phyloP scores from a whole-genome alignment of 2,797 vertebrate genomes.

The Semotilus atromaculatus region DNA sequence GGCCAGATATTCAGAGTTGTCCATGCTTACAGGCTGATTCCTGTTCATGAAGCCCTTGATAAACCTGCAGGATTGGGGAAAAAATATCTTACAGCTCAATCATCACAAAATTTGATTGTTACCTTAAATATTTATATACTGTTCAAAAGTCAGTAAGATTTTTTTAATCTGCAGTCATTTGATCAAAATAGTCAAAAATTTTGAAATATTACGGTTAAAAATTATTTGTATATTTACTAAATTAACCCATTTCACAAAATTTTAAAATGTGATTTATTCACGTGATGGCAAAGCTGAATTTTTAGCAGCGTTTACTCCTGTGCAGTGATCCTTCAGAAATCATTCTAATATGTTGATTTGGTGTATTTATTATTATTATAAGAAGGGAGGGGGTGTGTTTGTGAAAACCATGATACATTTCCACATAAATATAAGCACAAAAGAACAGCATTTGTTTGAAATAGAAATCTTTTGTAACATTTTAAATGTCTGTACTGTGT shows the following conservation, averaged over 20 bases:
- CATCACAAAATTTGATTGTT: neutral
- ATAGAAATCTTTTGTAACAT: neutral
- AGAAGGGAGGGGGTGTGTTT: too few species aligned
- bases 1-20: conserved; percentile 84
- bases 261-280: neutral
- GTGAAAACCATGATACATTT: neutral
- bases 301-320: neutral
- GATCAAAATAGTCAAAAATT: neutral
- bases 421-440: neutral
- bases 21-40: conserved; percentile 76
- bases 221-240: too few species aligned
- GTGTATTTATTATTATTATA: neutral
- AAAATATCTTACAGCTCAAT: neutral
- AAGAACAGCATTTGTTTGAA: neutral
- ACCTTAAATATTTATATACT: neutral
- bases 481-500: neutral
- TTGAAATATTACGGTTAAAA: neutral
- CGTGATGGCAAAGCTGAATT: neutral
- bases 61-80: conserved; percentile 76
- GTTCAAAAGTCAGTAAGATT: neutral
- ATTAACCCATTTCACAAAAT: too few species aligned
- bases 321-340: too few species aligned
- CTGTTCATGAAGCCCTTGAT: conserved; percentile 92
- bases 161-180: neutral
- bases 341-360: too few species aligned